Conservation (phyloP, 1,140 invertebrate species). For the Polypedilum pembai region DNA sequence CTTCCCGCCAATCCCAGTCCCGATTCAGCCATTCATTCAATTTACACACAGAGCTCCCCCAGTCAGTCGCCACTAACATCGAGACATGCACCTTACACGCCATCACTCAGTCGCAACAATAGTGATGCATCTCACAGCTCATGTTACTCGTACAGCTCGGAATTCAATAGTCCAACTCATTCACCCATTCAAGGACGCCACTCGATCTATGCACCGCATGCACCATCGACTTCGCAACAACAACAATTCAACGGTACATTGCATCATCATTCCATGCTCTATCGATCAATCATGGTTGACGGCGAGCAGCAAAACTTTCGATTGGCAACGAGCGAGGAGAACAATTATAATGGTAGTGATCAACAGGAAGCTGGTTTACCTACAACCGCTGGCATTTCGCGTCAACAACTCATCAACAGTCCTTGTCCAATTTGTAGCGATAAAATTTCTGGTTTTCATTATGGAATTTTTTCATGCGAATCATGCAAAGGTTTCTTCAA, state of each 20-base stretch:
- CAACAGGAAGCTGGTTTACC: conserved; percentile 31
- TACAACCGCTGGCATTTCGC: conserved; percentile 66
- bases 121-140: conserved; percentile 80
- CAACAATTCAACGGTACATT: conserved; percentile 45
- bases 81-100: conserved; percentile 69
- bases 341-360: conserved; percentile 34
- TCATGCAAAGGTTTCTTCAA: conserved; percentile 98
- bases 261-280: conserved; percentile 49
- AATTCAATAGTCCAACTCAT: conserved; percentile 68
- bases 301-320: conserved; percentile 30
- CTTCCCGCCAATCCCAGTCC: conserved; percentile 64
- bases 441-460: conserved; percentile 91
- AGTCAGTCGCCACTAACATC: conserved; percentile 77
- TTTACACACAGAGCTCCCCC: conserved; percentile 68
- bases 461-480: conserved; percentile 95
- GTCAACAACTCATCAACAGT: conserved; percentile 71
- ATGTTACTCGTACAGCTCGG: conserved; percentile 68
- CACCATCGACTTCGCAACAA: conserved; percentile 30
- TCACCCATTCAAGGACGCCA: conserved; percentile 67
- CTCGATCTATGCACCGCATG: conserved; percentile 34
- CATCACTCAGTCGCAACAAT: conserved; percentile 77
- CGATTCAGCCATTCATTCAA: conserved; percentile 79
- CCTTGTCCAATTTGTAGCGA: conserved; percentile 93
- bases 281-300: conserved; percentile 42
- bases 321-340: conserved; percentile 1